Evolutionary conservation across 2,113 vertebrate genomes (phyloP).

Genomic region (Chitala chitala): DNA sequence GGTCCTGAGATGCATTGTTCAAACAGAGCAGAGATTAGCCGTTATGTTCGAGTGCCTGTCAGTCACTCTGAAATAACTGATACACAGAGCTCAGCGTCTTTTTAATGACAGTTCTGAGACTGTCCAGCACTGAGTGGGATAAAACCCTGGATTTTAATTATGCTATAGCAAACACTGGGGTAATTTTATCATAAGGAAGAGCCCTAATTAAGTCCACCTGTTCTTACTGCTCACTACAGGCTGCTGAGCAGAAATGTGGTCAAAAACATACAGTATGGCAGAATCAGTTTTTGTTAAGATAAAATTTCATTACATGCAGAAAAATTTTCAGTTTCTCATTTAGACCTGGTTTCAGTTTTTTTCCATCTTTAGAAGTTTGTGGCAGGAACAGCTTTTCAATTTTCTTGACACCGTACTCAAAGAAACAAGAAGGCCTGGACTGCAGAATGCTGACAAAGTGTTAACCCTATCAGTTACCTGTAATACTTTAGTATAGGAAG

Average conservation of each 20-base stretch:
- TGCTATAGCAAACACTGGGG: not conserved
- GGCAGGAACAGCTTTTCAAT: too few species aligned
- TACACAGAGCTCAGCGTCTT: not conserved
- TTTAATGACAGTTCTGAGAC: slow-evolving; percentile 2
- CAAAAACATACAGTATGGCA: too few species aligned
- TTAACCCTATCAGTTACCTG: too few species aligned
- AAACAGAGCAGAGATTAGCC: not conserved
- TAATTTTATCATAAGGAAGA: not conserved
- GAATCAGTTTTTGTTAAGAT: too few species aligned
- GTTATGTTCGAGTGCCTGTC: not conserved
- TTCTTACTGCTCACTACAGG: not conserved
- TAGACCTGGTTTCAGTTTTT: too few species aligned
- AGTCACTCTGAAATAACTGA: not conserved
- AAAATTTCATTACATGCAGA: too few species aligned
- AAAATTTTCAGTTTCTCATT: too few species aligned
- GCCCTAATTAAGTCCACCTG: not conserved
- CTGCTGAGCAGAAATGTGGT: too few species aligned
- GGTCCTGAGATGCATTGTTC: not conserved
- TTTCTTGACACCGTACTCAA: too few species aligned
- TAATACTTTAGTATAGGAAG: not conserved
- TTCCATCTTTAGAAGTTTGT: too few species aligned
- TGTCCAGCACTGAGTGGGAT: not conserved
- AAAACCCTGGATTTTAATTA: slow-evolving; percentile 1
- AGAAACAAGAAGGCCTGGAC: too few species aligned
- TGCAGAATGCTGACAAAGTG: too few species aligned